These are phyloP conservation scores for Cryptotermes secundus DNA, from an alignment of 1,140 invertebrate genomes.

Conservation along the genomic window DNA sequence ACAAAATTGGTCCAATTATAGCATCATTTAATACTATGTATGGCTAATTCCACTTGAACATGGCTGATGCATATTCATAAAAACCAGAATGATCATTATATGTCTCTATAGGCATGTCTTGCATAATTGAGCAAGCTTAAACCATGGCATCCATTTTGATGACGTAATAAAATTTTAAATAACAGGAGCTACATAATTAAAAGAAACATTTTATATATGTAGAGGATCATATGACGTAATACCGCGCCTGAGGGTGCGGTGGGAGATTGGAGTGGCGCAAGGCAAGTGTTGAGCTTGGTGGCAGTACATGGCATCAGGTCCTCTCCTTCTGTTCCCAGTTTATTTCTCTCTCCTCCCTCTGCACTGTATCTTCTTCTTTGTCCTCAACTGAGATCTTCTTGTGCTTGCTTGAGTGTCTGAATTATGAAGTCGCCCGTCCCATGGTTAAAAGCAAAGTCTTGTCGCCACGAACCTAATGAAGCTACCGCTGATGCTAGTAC, in stretches of 20 bases:
- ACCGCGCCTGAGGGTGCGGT: too few relatives aligned
- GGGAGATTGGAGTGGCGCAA: too few relatives aligned
- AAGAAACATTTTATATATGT: background rate
- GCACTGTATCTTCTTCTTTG: background rate
- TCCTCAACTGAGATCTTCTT: background rate
- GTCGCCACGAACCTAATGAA: slow-evolving; percentile 1
- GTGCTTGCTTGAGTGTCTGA: background rate
- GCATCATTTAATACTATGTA: background rate
- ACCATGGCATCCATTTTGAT: background rate
- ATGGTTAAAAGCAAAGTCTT: slow-evolving; percentile 16
- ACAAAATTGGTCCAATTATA: background rate
- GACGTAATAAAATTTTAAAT: background rate
- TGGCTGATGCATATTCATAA: background rate
- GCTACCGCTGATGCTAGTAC: background rate
- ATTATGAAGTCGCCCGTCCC: background rate
- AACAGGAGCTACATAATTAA: background rate
- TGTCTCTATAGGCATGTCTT: background rate
- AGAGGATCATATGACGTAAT: background rate
- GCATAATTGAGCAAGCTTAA: background rate
- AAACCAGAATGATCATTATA: background rate
- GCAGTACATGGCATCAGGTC: too few relatives aligned
- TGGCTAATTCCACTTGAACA: background rate
- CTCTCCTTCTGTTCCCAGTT: background rate
- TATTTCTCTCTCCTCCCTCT: background rate
- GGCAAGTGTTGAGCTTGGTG: background rate